These are phyloP conservation scores for Zalophus californianus DNA, from an alignment of 2,797 vertebrate genomes.

Conservation along the genomic window DNA sequence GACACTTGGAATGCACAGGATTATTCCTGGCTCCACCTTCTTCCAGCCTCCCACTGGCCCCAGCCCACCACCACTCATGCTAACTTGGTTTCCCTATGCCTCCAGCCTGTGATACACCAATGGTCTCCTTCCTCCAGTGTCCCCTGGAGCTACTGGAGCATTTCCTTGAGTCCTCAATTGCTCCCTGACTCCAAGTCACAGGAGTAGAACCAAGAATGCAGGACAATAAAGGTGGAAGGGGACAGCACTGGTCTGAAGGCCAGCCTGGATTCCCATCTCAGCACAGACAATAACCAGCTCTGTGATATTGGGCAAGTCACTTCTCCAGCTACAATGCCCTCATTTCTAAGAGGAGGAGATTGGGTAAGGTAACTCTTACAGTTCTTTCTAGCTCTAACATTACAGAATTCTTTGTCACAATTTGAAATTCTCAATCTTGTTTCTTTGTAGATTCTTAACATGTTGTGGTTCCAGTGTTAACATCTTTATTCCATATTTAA, in stretches of 20 bases:
- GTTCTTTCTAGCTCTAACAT: neutral
- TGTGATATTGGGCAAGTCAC: neutral
- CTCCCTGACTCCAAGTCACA: neutral
- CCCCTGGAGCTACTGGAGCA: neutral
- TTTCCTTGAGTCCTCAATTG: neutral
- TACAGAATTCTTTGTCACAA: neutral
- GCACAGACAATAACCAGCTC: too few species aligned
- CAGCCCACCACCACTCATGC: neutral
- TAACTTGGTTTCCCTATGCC: too few species aligned
- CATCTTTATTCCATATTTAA: neutral
- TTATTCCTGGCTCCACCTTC: neutral
- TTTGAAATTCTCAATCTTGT: neutral
- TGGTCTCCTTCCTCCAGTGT: neutral
- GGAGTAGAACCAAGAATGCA: neutral
- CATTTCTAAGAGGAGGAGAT: neutral
- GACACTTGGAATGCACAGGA: neutral
- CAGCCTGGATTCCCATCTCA: neutral
- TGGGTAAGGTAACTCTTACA: neutral
- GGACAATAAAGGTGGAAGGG: neutral
- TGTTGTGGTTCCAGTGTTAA: neutral
- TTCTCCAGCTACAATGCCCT: too few species aligned
- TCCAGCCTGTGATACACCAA: neutral
- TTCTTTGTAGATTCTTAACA: neutral
- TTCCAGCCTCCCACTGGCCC: neutral
- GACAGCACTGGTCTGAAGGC: fast-evolving